Conservation (phyloP, 2,113 vertebrate species). For the Mirounga angustirostris region DNA sequence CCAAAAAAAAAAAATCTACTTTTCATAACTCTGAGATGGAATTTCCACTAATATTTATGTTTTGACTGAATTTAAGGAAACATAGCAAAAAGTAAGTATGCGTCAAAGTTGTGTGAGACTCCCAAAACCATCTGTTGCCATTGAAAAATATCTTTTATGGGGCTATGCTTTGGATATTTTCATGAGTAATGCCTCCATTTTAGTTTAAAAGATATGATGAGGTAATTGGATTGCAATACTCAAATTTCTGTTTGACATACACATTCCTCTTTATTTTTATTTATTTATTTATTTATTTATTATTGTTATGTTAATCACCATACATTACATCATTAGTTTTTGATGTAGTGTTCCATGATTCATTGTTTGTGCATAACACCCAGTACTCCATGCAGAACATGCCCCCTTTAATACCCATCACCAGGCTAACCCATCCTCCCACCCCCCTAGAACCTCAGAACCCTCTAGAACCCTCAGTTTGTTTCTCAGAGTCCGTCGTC, state of each 20-base stretch:
- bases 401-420: too few species aligned
- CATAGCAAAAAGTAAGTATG: neutral
- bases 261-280: neutral
- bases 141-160: neutral
- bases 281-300: too few species aligned
- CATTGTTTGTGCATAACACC: too few species aligned
- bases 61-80: slow-evolving; percentile 42
- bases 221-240: neutral
- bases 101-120: neutral
- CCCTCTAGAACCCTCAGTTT: too few species aligned
- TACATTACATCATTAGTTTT: too few species aligned
- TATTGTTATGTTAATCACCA: too few species aligned
- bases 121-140: neutral
- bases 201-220: slow-evolving; percentile 28
- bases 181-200: neutral
- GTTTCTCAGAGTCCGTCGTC: too few species aligned
- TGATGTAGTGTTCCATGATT: too few species aligned
- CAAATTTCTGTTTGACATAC: neutral
- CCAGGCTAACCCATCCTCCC: too few species aligned
- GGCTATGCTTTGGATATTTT: neutral
- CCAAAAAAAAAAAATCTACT: neutral
- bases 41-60: slow-evolving; percentile 49
- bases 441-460: too few species aligned
- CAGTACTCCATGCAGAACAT: too few species aligned
- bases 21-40: neutral